Base-by-base conservation (phyloP, 2,888 invertebrate species). In the Drosophila melanosoma region DNA sequence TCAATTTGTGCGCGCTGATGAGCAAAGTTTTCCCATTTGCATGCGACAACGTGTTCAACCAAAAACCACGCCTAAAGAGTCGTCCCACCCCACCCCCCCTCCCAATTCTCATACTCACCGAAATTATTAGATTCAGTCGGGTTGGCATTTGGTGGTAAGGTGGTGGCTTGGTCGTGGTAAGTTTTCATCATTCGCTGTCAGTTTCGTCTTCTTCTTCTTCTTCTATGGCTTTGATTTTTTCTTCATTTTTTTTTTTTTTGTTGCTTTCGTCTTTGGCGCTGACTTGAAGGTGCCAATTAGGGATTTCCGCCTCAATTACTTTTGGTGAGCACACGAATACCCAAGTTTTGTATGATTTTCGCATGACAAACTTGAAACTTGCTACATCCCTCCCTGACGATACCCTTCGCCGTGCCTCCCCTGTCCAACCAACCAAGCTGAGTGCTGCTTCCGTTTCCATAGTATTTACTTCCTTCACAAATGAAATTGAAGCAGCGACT, bases 1-100 rank as follows among this genome's bases (percentile, higher is more conserved):
- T 90, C 87, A 87, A 87, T 90, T 87, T 87, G 87, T 82, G 87
- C 75, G 87, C 90, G 71, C 87, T 90, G 90, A 87, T 87, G 87
- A 87, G 89, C 87, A 87, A 87, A 87, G 90, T 87, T 87, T 87
- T 87, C 87, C 89, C 87, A 87, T 87, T 87, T 87, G 87, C 90
- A 84, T 89, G 77, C 67, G 79, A 76, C 89, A 76, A 90, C 90
- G 89, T 88, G 86, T 72, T 86, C 81, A 70, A 57, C 66, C 61
- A 51, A 36, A 36, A 40, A 36, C 35, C 57, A 62, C 49, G 38
- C 70, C 57, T 33, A 12, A n/a, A 26, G 15, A 36, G 7, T 17
- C 17, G 2, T 2, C 52, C 36, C 20, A 23, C n/a, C 23, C 40
- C 35, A 1, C 11, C 10, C 6, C 1, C 32, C 35, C 10, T 17